Evolutionary conservation across 92 coral and sea anemone genomes (phyloP).

Genomic region (Epizoanthus rinbou): DNA sequence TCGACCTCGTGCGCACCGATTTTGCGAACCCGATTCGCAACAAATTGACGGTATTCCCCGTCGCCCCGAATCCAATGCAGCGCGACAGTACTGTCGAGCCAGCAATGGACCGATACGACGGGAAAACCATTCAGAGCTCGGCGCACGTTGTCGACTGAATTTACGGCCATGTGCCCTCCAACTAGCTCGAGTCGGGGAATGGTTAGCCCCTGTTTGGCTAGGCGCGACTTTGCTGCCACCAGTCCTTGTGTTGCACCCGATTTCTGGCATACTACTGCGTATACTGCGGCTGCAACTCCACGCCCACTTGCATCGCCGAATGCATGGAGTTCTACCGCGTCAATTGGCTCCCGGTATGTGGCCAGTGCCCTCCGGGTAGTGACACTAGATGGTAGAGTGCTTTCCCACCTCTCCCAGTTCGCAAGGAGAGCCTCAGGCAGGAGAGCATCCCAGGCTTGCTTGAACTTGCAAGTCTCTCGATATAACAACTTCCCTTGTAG

Average conservation of each 20-base stretch:
- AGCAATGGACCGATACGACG: conserved; percentile 22
- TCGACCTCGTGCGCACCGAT: conserved; percentile 40
- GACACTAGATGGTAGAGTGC: conserved; percentile 3
- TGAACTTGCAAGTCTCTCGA: conserved; percentile 47
- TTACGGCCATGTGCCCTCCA: conserved; percentile 54
- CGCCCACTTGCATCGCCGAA: conserved; percentile 50
- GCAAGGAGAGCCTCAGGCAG: conserved; percentile 33
- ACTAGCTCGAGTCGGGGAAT: conserved; percentile 51
- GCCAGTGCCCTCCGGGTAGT: conserved; percentile 11
- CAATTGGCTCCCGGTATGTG: conserved; percentile 35
- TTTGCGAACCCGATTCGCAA: conserved; percentile 46
- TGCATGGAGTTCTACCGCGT: conserved; percentile 46
- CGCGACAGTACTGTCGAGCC: conserved; percentile 46
- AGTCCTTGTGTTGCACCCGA: conserved; percentile 43
- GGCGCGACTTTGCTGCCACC: conserved; percentile 45
- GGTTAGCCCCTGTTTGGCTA: conserved; percentile 47
- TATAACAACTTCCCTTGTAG: conserved; percentile 36
- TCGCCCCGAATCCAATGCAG: conserved; percentile 49
- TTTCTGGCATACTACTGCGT: conserved; percentile 46
- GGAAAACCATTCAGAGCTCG: conserved; percentile 36
- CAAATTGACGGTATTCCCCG: conserved; percentile 56
- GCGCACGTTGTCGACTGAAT: conserved; percentile 44
- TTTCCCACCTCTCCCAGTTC: conserved; percentile 38
- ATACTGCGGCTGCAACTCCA: conserved; percentile 43
- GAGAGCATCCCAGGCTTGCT: conserved; percentile 53